Conservation (phyloP, 2,888 invertebrate species). For the Tanaodytes sp. region DNA sequence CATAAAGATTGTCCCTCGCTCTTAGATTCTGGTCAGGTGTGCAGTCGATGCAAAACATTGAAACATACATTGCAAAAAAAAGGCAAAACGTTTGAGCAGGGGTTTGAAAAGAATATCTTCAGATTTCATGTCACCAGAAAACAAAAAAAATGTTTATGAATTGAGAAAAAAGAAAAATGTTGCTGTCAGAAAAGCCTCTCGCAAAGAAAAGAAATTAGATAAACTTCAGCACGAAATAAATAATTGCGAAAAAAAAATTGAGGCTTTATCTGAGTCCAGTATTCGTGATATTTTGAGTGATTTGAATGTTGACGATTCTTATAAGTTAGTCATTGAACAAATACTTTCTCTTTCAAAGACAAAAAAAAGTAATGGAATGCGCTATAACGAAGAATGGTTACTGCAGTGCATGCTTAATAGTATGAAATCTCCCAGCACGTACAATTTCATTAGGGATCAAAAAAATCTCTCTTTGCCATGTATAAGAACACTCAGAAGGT, state of each 20-base stretch:
- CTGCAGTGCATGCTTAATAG: conserved; percentile 24
- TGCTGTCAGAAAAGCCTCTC: background rate
- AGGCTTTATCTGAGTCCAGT: background rate
- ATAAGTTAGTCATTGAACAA: conserved; percentile 19
- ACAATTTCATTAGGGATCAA: conserved; percentile 12
- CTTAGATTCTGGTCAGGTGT: background rate
- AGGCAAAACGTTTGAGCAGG: background rate
- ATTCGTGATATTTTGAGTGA: conserved; percentile 6
- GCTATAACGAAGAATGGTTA: conserved; percentile 36
- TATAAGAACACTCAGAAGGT: conserved; percentile 20
- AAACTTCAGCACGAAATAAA: background rate
- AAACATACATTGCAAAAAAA: background rate
- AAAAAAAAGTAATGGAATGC: conserved; percentile 14
- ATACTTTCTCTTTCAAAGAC: conserved; percentile 12
- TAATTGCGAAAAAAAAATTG: conserved; percentile 8
- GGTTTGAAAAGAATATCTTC: conserved; percentile 5
- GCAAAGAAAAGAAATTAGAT: conserved; percentile 6
- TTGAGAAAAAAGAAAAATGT: background rate
- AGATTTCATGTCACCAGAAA: background rate
- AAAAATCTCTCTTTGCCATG: conserved; percentile 18
- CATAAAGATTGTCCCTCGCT: conserved; percentile 4
- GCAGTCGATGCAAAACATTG: background rate
- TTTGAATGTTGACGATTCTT: conserved; percentile 1
- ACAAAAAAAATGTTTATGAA: background rate
- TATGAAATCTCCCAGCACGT: conserved; percentile 25